Percentiles rank a stretch among this genome's conserved stretches.
Conservation (phyloP, 2,888 invertebrate species). For the Drosophila subsilvestris region DNA sequence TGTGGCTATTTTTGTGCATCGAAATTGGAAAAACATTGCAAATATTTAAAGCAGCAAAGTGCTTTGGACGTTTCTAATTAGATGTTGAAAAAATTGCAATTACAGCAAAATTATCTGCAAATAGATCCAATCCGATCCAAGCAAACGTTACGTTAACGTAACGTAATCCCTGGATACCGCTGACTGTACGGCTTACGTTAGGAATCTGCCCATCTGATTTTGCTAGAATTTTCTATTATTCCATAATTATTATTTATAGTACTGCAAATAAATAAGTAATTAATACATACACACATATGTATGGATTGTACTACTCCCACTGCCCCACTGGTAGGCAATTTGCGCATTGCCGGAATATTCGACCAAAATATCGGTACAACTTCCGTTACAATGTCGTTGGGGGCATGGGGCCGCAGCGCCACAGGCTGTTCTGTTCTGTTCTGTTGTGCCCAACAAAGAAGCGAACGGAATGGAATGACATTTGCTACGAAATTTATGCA, state of each 20-base stretch:
- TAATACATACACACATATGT: constrained; percentile 13
- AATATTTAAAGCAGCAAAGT: constrained; percentile 19
- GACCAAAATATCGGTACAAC: constrained; percentile 38
- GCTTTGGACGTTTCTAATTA: constrained; percentile 31
- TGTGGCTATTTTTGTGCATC: constrained; percentile 53
- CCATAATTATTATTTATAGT: not conserved
- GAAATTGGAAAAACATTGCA: constrained; percentile 39
- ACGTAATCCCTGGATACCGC: no score
- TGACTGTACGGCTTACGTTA: not conserved
- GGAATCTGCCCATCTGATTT: not conserved
- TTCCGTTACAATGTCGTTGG: constrained; percentile 60
- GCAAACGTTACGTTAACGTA: not conserved
- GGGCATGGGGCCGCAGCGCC: not conserved
- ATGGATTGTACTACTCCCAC: constrained; percentile 8
- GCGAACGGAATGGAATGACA: constrained; percentile 54
- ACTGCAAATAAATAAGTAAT: not conserved
- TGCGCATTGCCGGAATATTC: constrained; percentile 64
- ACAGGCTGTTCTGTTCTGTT: not conserved
- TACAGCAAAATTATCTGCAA: constrained; percentile 8
- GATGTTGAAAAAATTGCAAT: constrained; percentile 7
- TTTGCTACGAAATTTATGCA: constrained; percentile 65
- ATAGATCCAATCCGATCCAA: not conserved
- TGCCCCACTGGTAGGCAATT: constrained; percentile 47
- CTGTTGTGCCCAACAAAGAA: constrained; percentile 49
- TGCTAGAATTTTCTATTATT: not conserved